Evolutionary conservation across 1,140 invertebrate genomes (phyloP).

Genomic region (Drosophila sp.): DNA sequence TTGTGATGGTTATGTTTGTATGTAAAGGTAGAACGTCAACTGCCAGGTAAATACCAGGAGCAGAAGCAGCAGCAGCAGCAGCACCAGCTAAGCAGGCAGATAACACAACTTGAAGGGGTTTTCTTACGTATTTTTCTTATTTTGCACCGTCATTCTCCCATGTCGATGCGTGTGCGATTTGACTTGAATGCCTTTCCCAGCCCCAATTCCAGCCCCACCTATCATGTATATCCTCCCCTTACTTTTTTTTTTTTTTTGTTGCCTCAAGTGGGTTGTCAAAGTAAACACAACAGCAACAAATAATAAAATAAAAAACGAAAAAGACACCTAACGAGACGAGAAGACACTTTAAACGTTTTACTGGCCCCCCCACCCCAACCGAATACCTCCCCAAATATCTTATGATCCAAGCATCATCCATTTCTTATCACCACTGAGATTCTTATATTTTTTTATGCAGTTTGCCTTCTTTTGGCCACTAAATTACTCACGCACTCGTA

Average conservation of each 20-base stretch:
- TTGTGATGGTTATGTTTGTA: constrained; percentile 23
- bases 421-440: neutral
- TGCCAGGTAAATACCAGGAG: constrained; percentile 63
- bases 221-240: no score
- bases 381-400: neutral
- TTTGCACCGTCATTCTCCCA: neutral
- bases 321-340: constrained; percentile 41
- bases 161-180: constrained; percentile 61
- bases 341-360: constrained; percentile 68
- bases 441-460: constrained; percentile 4
- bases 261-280: constrained; percentile 74
- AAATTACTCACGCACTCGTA: constrained; percentile 58
- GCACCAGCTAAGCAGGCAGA: constrained; percentile 72
- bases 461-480: constrained; percentile 30
- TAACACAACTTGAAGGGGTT: constrained; percentile 62
- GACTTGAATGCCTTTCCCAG: constrained; percentile 21
- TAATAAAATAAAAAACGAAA: constrained; percentile 66
- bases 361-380: constrained; percentile 16
- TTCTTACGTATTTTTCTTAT: constrained; percentile 15
- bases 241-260: constrained; percentile 44
- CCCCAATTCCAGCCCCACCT: neutral
- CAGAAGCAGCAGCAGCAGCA: constrained; percentile 27
- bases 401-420: constrained; percentile 11
- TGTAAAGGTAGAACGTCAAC: constrained; percentile 21
- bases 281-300: constrained; percentile 56